Evolutionary conservation across 1,140 invertebrate genomes (phyloP), one percentile per base, ranked within the genome.

Genomic region (Eubasilissa regina): DNA sequence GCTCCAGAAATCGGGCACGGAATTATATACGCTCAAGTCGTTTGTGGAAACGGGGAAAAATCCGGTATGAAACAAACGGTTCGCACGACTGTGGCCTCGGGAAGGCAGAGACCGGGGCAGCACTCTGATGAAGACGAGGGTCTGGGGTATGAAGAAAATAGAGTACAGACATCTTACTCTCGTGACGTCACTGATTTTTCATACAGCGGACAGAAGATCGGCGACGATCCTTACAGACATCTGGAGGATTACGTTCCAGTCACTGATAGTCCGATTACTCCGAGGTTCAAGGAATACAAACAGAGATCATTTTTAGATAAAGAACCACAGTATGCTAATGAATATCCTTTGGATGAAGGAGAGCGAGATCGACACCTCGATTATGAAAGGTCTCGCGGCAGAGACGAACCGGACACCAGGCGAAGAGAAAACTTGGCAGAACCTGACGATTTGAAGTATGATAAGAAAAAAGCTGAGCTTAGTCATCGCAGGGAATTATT

Each of bases 1-100:
- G 48, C 35, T 53, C 55, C 72, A 9, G 84, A 83, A 17, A n/a
- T 81, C n/a, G 84, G 85, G 72, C 86, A 86, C 82, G 86, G 87
- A 19, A 92, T 95, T 13, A 94, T 95, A 62, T 95, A 95, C 85
- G 94, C 94, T 13, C 93, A 95, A 86, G 93, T 95, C 12, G 93
- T 94, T 10, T 89, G 91, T 78, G 91, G 92, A 75, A 89, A 90
- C 77, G 85, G 84, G 25, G 84, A 81, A 21, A 85, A 85, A 70
- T 83, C 84, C 82, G 74, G 84, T 70, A 80, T 82, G 68, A 92
- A 91, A 84, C 89, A 90, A 84, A 91, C 90, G 11, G 84, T 91
- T 21, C 90, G 91, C 80, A 90, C 91, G 73, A 86, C 85, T n/a
- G 90, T 87, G 78, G 86, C 85, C 12, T 84, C 89, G 70, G 74